phyloP scores from a whole-genome alignment of 2,797 vertebrate genomes.

The Chaenodraco wilsoni region DNA sequence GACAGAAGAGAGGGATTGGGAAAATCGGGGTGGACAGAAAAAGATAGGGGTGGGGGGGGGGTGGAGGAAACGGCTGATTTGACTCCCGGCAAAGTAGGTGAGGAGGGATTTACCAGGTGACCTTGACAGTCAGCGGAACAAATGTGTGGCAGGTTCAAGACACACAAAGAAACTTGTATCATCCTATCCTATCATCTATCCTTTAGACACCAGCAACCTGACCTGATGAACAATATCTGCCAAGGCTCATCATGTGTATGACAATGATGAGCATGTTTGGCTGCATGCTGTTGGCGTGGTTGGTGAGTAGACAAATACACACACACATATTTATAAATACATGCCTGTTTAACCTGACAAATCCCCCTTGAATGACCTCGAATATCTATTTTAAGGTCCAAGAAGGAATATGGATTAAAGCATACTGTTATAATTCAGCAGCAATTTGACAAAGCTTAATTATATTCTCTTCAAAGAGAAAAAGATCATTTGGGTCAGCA shows the following conservation, averaged over 20 bases:
- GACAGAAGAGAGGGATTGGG: conserved; percentile 71
- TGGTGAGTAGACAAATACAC: conserved; percentile 66
- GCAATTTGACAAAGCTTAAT: conserved; percentile 10
- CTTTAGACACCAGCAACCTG: conserved; percentile 32
- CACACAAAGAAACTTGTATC: conserved; percentile 20
- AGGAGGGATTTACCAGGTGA: conserved; percentile 68
- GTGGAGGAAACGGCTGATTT: conserved; percentile 48
- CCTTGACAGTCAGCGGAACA: conserved; percentile 63
- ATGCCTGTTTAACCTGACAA: conserved; percentile 40
- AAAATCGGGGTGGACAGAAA: conserved; percentile 63
- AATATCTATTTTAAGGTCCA: conserved; percentile 39
- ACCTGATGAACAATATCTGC: conserved; percentile 54
- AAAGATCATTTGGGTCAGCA: conserved; percentile 13
- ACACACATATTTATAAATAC: conserved; percentile 28
- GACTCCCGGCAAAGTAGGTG: conserved; percentile 57
- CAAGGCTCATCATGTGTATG: conserved; percentile 77
- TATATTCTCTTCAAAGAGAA: conserved; percentile 9
- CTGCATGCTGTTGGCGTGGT: conserved; percentile 76
- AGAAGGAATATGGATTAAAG: conserved; percentile 37
- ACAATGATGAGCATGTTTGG: conserved; percentile 81
- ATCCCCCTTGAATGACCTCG: conserved; percentile 37
- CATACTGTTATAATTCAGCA: conserved; percentile 13
- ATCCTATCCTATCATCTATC: too few relatives aligned
- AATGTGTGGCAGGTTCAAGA: conserved; percentile 35
- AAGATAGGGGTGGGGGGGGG: conserved; percentile 38